Base-by-base conservation (phyloP, 2,113 vertebrate genomes). In the Gymnarchus niloticus region DNA sequence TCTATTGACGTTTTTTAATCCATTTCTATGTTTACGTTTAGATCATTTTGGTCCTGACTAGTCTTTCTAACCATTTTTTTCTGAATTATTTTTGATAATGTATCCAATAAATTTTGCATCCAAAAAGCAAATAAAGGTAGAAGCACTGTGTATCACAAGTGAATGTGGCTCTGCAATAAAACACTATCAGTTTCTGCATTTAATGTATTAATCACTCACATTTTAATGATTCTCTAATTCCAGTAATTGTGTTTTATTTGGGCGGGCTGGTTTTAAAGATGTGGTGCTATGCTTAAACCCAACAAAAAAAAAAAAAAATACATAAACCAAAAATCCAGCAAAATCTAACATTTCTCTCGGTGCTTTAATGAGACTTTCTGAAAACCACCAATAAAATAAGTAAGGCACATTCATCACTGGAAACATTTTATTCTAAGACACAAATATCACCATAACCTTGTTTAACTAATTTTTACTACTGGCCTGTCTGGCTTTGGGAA, bases 331-430 rank as follows among this genome's bases (percentile, higher is more conserved):
- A 49, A 51, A 23, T 69, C 59, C 44, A 65, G 28, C 65, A 61
- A 76, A 12, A 33, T 44, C 28, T 73, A 9, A 83, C 49, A 69
- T 56, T 48, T 59, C 41, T 84, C 83, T 82, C 17, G 56, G 80
- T 25, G 73, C 59, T 73, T 86, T 44, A 21, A 46, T 44, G 48
- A 54, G 48, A 21, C 49, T 73, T 73, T 73, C 37, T 37, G 51
- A 48, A 82, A 82, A 85, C 28, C 49, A 54, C 61, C 49, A 73
- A 85, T 23, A 85, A 41, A 41, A 54, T n/a, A 85, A 65, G 23
- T 49, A n/a, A 83, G 51, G 17, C 6, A 28, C n/a, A 12, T 61
- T 84, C 48, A 28, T 28, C 12, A n/a, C 1, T 85, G 51, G 17
- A n/a, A 14, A 19, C 28, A 48, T 41, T 28, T 69, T 28, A 21